phyloP scores from a whole-genome alignment of 2,797 vertebrate species.

The Anguilla pacifica region DNA sequence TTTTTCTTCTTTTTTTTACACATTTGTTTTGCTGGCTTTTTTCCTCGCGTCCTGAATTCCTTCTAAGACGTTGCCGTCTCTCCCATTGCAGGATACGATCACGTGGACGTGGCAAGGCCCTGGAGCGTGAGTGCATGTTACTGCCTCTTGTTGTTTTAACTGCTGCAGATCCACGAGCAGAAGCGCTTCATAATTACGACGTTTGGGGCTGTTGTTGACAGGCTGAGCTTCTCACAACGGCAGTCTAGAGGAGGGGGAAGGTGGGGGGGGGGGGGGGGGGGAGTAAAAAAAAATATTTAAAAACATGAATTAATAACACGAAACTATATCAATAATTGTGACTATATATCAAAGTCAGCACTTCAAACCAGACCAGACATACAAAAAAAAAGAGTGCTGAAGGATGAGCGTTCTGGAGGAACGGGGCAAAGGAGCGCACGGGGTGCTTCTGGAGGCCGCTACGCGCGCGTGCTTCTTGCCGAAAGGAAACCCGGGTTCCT shows the following conservation, averaged over 20 bases:
- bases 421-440: background rate
- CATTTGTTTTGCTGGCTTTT: background rate
- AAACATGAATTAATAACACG: background rate
- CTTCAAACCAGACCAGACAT: background rate
- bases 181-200: background rate
- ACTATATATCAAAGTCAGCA: background rate
- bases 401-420: background rate
- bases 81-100: constrained; percentile 84
- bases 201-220: background rate
- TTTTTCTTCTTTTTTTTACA: background rate
- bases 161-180: background rate
- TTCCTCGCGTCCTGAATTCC: background rate
- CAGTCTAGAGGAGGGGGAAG: background rate
- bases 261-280: background rate
- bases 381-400: background rate
- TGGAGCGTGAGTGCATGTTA: constrained; percentile 86
- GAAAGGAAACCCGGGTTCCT: background rate
- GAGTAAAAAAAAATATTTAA: background rate
- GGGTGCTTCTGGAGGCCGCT: background rate
- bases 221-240: background rate
- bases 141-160: background rate
- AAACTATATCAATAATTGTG: background rate
- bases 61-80: constrained; percentile 34
- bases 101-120: constrained; percentile 99
- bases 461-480: background rate